phyloP scores from a whole-genome alignment of 2,888 invertebrate species.

The Ecliptopera silaceata region DNA sequence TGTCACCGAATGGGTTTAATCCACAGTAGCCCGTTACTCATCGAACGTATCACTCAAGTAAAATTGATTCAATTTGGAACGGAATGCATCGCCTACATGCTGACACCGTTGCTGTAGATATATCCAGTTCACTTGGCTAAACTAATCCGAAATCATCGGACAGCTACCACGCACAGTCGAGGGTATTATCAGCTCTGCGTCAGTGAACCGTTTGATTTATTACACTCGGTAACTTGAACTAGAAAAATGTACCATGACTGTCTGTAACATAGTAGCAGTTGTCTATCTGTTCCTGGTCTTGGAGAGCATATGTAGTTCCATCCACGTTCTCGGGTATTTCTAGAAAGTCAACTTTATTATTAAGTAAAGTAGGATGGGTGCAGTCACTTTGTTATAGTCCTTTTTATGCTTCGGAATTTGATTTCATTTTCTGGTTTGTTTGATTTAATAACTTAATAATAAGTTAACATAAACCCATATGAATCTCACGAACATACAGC shows the following conservation, averaged over 20 bases:
- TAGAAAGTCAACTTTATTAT: no score
- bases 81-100: conserved; percentile 38
- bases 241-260: conserved; percentile 17
- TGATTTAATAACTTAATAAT: no score
- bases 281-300: not conserved
- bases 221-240: conserved; percentile 25
- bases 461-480: no score
- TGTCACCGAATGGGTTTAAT: conserved; percentile 28
- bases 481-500: conserved; percentile 15
- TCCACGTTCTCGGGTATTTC: no score
- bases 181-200: conserved; percentile 32
- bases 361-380: no score
- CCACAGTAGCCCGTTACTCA: conserved; percentile 32
- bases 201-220: conserved; percentile 36
- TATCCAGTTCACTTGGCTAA: conserved; percentile 37
- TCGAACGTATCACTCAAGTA: conserved; percentile 26
- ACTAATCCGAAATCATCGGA: conserved; percentile 35
- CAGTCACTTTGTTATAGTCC: no score
- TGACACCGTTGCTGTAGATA: conserved; percentile 34
- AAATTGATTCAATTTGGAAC: conserved; percentile 35
- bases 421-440: no score
- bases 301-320: not conserved
- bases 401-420: no score
- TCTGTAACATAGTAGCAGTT: not conserved
- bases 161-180: conserved; percentile 27